Base-by-base conservation (phyloP, 35 echinoderm and acorn worm genomes). In the Lytechinus pictus region DNA sequence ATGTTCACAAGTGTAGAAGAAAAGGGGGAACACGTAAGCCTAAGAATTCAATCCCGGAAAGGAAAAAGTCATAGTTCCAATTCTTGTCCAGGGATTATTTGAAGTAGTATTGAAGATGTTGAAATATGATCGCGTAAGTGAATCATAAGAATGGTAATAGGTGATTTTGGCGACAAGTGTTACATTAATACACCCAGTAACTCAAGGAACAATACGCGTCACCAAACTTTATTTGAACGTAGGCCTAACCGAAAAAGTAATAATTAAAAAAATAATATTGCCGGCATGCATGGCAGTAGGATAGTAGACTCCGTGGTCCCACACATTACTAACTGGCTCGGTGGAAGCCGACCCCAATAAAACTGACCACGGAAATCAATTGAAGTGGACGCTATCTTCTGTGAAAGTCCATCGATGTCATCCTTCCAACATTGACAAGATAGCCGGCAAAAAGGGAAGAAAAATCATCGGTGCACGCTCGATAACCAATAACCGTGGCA, bases 401-500 rank as follows among this genome's bases (percentile, higher is more conserved):
- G 27, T 54, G 88, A 90, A 54, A 52, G 16, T 28, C 28, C 88
- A 90, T 90, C 44, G 28, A 90, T 90, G 88, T 54, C 88, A 52
- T 90, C 88, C 52, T 52, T 44, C 33, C 33, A 52, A 52, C 88
- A n/a, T 90, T 19, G 88, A 52, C 88, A 90, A 44, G 29, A 44
- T 13, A 54, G 28, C 88, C 88, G 88, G 88, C 29, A 90, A 54
- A 89, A 44, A 90, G 52, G 88, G 88, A 44, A 93, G 92, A 54
- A 93, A 90, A 93, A 93, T 54, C 92, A 53, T 54, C 92, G 29
- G 92, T 93, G 92, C 92, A 55, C 92, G 92, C 29, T 93, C 92
- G 92, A 93, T 93, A 93, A 93, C 54, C 92, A 93, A 93, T 93
- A 93, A 93, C 92, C 92, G 92, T 93, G 92, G 92, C 92, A 93